A percentile compares a stretch with the other conserved stretches of the same genome.
Conservation (phyloP, 2,888 invertebrate genomes). For the Ochlodes sylvanus region DNA sequence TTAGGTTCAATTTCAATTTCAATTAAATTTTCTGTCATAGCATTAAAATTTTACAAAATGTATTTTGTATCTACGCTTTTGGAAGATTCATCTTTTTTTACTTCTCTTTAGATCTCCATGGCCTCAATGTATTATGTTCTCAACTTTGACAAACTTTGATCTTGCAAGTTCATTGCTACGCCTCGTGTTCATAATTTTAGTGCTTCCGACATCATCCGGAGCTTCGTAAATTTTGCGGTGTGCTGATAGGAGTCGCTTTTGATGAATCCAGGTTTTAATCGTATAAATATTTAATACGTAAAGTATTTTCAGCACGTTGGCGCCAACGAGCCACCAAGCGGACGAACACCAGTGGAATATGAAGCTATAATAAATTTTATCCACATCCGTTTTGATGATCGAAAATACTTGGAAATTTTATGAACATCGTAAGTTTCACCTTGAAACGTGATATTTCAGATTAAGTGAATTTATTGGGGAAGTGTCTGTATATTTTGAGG, state of each 20-base stretch:
- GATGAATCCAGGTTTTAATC: conserved; percentile 13
- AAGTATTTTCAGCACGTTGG: conserved; percentile 7
- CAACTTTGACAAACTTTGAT: conserved; percentile 14
- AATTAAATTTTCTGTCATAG: too few relatives aligned
- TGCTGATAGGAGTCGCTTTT: conserved; percentile 1
- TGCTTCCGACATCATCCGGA: background rate
- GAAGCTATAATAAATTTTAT: conserved; percentile 21
- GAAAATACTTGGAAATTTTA: conserved; percentile 15
- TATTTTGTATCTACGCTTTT: background rate
- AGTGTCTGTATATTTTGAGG: background rate
- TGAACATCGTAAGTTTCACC: background rate
- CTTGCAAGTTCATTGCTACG: conserved; percentile 10
- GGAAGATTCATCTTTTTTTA: background rate
- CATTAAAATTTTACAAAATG: too few relatives aligned
- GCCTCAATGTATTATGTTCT: background rate
- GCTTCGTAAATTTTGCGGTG: conserved; percentile 18
- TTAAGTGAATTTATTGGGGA: background rate
- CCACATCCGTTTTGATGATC: conserved; percentile 11
- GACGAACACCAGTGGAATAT: conserved; percentile 4
- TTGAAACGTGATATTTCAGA: background rate
- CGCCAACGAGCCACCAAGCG: conserved; percentile 15
- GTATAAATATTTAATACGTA: conserved; percentile 17
- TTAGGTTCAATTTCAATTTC: too few relatives aligned
- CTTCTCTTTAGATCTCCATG: background rate
- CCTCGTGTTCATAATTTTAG: conserved; percentile 1